Conservation (phyloP, 1,140 invertebrate genomes). For the Leptestheria dahalacensis region DNA sequence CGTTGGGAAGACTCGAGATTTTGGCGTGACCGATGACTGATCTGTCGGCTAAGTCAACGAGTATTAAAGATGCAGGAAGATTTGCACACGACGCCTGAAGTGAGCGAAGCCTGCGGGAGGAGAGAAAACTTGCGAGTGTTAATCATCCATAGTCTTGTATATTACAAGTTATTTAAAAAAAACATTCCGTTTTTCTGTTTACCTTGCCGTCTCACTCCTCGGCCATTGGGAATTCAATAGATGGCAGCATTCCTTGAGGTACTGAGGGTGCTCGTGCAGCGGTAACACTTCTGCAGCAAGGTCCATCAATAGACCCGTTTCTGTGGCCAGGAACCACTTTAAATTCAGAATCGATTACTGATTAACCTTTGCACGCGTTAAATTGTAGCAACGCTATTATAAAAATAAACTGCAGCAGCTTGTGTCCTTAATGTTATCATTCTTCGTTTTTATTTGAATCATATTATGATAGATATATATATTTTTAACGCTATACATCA, state of each 20-base stretch:
- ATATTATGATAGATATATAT: too few relatives aligned
- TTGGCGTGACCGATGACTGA: conserved; percentile 13
- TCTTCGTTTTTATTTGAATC: too few relatives aligned
- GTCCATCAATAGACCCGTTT: too few relatives aligned
- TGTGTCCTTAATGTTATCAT: too few relatives aligned
- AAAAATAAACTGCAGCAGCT: too few relatives aligned
- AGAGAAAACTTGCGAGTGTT: neutral
- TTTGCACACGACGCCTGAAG: neutral
- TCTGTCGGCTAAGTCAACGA: neutral
- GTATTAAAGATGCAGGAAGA: conserved; percentile 1
- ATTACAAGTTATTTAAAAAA: neutral
- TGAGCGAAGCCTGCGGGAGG: neutral
- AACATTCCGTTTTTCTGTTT: neutral
- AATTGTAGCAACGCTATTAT: too few relatives aligned
- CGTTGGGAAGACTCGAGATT: neutral
- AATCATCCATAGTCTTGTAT: neutral
- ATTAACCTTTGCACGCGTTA: too few relatives aligned
- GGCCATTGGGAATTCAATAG: conserved; percentile 14
- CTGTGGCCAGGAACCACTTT: too few relatives aligned
- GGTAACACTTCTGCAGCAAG: too few relatives aligned
- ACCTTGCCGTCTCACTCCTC: conserved; percentile 12
- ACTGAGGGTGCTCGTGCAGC: conserved; percentile 6
- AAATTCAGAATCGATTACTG: too few relatives aligned
- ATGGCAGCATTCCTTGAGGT: neutral
- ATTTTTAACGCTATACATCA: too few relatives aligned